A percentile compares a stretch with the other conserved stretches of the same genome.
phyloP scores from a whole-genome alignment of 2,113 vertebrate genomes.

The Leptobrachium ailaonicum region DNA sequence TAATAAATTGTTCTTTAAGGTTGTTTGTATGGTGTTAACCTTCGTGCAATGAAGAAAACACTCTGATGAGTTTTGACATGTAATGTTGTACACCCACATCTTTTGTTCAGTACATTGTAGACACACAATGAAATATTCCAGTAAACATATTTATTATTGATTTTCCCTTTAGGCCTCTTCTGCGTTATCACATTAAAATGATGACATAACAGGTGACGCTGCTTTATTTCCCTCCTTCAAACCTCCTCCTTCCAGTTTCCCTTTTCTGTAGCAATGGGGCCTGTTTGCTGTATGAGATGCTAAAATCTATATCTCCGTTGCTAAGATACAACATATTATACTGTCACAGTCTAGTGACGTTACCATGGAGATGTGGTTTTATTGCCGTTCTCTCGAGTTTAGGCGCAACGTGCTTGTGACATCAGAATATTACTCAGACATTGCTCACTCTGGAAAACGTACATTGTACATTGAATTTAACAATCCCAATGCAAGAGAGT shows the following conservation, averaged over 20 bases:
- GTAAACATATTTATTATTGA: neutral
- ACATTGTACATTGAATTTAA: neutral
- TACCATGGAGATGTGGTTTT: slow-evolving; percentile 61
- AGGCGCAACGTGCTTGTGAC: slow-evolving; percentile 18
- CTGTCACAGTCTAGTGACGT: slow-evolving; percentile 56
- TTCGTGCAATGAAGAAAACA: too few relatives aligned
- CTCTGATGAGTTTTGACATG: too few relatives aligned
- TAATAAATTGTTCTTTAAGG: too few relatives aligned
- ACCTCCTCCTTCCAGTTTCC: neutral
- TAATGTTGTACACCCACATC: too few relatives aligned
- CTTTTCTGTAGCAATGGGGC: neutral
- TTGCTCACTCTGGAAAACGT: slow-evolving; percentile 8
- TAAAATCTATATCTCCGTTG: slow-evolving; percentile 51
- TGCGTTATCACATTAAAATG: neutral
- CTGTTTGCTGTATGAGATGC: slow-evolving; percentile 35
- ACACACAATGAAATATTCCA: too few relatives aligned
- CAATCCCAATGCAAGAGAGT: neutral
- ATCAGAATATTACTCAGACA: slow-evolving; percentile 43
- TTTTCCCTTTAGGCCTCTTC: neutral
- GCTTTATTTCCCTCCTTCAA: neutral
- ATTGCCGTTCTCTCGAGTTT: slow-evolving; percentile 50
- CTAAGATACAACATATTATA: slow-evolving; percentile 56
- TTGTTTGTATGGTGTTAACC: too few relatives aligned
- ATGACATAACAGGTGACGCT: neutral
- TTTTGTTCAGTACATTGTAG: too few relatives aligned